phyloP scores from a whole-genome alignment of 2,797 vertebrate genomes.

The Merluccius polli region DNA sequence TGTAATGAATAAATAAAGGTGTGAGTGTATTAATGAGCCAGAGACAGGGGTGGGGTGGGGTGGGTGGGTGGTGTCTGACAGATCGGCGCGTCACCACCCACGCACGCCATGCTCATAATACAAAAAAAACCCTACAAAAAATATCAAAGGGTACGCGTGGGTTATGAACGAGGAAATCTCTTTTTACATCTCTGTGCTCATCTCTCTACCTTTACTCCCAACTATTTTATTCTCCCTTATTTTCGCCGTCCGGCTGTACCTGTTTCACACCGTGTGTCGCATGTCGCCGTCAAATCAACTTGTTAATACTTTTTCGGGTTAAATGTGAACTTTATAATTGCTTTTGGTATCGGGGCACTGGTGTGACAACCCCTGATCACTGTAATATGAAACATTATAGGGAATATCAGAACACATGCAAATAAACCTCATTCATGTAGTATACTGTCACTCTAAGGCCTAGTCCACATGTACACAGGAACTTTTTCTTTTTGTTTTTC shows the following conservation, averaged over 20 bases:
- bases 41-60: constrained; percentile 38
- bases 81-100: constrained; percentile 45
- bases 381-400: neutral
- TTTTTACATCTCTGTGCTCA: neutral
- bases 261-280: neutral
- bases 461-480: no score
- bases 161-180: constrained; percentile 47
- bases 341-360: neutral
- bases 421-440: neutral
- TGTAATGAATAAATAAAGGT: constrained; percentile 72
- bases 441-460: no score
- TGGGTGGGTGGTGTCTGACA: constrained; percentile 26
- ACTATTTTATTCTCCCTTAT: neutral
- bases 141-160: constrained; percentile 32
- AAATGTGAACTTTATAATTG: neutral
- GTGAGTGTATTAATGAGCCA: constrained; percentile 66
- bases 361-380: neutral
- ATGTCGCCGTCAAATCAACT: neutral
- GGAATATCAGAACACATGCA: neutral
- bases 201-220: no score
- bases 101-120: constrained; percentile 57
- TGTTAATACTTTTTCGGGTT: neutral
- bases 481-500: no score
- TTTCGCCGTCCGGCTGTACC: neutral
- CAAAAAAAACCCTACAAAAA: constrained; percentile 24